phyloP scores from a whole-genome alignment of 2,888 invertebrate genomes.

The Tuberolachnus salignus region DNA sequence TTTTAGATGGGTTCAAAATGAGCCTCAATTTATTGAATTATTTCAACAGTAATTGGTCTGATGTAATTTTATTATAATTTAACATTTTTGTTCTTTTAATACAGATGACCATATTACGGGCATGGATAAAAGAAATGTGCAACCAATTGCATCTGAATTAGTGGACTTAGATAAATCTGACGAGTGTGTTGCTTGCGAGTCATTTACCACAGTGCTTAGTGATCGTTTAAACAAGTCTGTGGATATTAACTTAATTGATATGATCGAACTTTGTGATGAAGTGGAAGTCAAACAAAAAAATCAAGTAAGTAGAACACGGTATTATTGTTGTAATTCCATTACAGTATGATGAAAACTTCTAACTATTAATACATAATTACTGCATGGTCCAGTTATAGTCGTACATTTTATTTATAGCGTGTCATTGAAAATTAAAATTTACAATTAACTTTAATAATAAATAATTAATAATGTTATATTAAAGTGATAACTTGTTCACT shows the following conservation, averaged over 20 bases:
- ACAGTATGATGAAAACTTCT: not conserved
- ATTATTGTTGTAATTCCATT: not conserved
- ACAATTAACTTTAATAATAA: too few relatives aligned
- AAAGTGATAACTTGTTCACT: too few relatives aligned
- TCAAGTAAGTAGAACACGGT: conserved; percentile 5
- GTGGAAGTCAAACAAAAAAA: not conserved
- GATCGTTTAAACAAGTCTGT: conserved; percentile 13
- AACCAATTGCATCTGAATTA: not conserved
- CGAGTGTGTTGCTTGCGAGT: conserved; percentile 53
- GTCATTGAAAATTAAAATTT: too few relatives aligned
- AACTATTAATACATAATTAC: not conserved
- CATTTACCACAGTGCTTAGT: conserved; percentile 46
- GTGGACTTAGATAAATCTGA: conserved; percentile 13
- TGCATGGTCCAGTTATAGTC: not conserved
- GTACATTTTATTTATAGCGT: too few relatives aligned
- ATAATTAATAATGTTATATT: too few relatives aligned
- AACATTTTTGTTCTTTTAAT: not conserved
- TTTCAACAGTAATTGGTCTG: too few relatives aligned
- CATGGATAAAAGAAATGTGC: not conserved
- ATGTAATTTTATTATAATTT: not conserved
- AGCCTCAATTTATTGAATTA: too few relatives aligned
- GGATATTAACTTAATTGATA: not conserved
- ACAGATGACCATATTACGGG: not conserved
- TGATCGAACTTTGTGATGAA: conserved; percentile 18
- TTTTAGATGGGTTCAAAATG: too few relatives aligned